phyloP scores from a whole-genome alignment of 2,888 invertebrate species.

The Hybos culiciformis region DNA sequence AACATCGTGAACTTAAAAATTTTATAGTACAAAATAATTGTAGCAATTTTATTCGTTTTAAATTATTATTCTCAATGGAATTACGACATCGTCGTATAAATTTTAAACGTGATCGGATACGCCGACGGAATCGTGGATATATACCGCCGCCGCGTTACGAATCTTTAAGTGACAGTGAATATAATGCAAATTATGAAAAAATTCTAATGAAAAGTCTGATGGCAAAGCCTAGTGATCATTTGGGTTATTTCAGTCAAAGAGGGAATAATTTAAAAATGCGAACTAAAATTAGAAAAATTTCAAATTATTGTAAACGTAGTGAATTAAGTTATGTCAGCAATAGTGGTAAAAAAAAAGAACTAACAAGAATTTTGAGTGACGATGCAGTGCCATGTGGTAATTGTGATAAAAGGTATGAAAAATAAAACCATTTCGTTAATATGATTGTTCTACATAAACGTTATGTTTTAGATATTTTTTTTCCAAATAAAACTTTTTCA shows the following conservation, averaged over 20 bases:
- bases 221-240: constrained; percentile 28
- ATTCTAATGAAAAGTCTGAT: constrained; percentile 22
- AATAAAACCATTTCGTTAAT: constrained; percentile 4
- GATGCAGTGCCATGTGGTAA: constrained; percentile 8
- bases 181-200: constrained; percentile 12
- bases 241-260: constrained; percentile 29
- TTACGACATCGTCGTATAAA: constrained; percentile 38
- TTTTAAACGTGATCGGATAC: constrained; percentile 20
- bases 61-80: constrained; percentile 52
- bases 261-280: no score
- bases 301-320: constrained; percentile 9
- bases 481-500: neutral
- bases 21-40: constrained; percentile 20
- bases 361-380: constrained; percentile 1
- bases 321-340: neutral
- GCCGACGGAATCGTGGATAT: constrained; percentile 7
- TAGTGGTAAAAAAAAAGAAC: no score
- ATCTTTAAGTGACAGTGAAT: neutral
- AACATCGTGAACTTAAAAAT: constrained; percentile 31
- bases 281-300: no score
- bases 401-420: constrained; percentile 8
- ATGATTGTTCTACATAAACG: neutral
- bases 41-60: constrained; percentile 43
- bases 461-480: neutral
- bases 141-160: constrained; percentile 21